Percentiles rank a stretch among this genome's conserved stretches.
Evolutionary conservation across 2,888 invertebrate genomes (phyloP).

Genomic region (Chironomus tentans): DNA sequence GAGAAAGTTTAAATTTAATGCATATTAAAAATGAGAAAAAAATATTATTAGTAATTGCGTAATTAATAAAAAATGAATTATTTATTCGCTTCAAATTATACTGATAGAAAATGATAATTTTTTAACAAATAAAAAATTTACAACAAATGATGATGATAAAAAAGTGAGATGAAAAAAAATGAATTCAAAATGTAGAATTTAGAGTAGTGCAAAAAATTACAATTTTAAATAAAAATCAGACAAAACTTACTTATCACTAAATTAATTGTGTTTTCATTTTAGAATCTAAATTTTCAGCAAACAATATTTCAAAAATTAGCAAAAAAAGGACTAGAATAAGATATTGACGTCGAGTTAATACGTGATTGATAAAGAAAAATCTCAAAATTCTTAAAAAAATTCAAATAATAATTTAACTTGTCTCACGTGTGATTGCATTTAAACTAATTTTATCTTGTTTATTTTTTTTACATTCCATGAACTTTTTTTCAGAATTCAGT

Average conservation of each 20-base stretch:
- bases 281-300: no score
- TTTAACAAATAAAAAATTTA: slow-evolving; percentile 14
- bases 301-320: no score
- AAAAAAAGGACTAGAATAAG: no score
- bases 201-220: slow-evolving; percentile 24
- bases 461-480: no score
- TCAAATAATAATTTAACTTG: no score
- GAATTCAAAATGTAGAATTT: slow-evolving; percentile 11
- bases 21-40: not conserved
- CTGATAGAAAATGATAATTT: slow-evolving; percentile 3
- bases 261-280: no score
- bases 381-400: no score
- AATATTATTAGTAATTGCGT: not conserved
- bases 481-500: no score
- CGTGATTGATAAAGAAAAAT: no score
- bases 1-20: not conserved
- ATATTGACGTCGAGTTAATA: no score
- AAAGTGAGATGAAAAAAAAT: slow-evolving; percentile 5
- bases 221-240: slow-evolving; percentile 7
- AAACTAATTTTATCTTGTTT: no score
- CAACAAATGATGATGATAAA: not conserved
- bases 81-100: slow-evolving; percentile 26
- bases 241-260: not conserved
- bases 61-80: slow-evolving; percentile 13
- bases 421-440: no score